Percentiles rank a stretch among this genome's conserved stretches.
Conservation (phyloP, 2,797 vertebrate species). For the Hybognathus amarus region DNA sequence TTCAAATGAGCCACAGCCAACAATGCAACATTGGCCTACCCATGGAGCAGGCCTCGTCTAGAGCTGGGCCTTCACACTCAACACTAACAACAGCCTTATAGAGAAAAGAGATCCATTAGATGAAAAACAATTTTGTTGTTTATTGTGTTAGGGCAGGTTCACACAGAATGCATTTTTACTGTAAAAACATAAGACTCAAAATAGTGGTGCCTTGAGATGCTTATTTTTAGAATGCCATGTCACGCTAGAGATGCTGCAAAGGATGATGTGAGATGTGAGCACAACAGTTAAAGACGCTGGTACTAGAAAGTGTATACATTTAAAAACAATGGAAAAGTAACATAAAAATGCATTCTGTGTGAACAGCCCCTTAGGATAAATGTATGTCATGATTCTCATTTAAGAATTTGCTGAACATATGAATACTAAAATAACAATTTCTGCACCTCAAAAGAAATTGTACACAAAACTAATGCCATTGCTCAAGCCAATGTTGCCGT, state of each 20-base stretch:
- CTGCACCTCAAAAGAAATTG: neutral
- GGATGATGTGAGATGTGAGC: too few species aligned
- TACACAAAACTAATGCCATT: neutral
- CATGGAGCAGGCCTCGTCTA: conserved; percentile 71
- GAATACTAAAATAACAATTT: neutral
- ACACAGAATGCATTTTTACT: neutral
- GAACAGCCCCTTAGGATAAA: neutral
- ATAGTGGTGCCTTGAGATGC: too few species aligned
- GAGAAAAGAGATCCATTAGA: neutral
- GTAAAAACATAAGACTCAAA: neutral
- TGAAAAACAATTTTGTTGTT: neutral
- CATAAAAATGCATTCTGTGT: neutral
- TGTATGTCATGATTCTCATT: neutral
- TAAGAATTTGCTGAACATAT: neutral
- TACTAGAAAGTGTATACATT: neutral
- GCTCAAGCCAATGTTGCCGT: neutral
- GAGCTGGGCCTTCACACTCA: conserved; percentile 72
- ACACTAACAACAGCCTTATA: conserved; percentile 39
- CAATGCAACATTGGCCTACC: conserved; percentile 85
- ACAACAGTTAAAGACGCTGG: neutral
- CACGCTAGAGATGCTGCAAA: neutral
- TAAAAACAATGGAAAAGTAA: neutral
- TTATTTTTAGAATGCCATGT: neutral
- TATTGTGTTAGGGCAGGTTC: neutral
- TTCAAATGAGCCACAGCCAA: conserved; percentile 88